A percentile compares a stretch with the other conserved stretches of the same genome.
Evolutionary conservation across 2,797 vertebrate species (phyloP).

Genomic region (Rhinophrynus dorsalis): DNA sequence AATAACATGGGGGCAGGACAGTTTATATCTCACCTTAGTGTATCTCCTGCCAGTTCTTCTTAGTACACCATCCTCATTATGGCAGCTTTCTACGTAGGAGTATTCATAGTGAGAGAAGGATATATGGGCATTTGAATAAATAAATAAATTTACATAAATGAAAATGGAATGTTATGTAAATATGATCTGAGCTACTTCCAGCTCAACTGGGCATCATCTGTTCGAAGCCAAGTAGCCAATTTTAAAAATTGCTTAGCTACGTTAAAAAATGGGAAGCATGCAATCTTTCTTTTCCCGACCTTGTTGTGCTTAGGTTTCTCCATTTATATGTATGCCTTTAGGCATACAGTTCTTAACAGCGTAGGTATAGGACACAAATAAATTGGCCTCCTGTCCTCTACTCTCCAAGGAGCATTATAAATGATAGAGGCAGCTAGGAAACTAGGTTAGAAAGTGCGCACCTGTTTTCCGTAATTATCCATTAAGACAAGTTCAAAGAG

Average conservation of each 20-base stretch:
- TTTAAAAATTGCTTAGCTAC: slow-evolving; percentile 22
- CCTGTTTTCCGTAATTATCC: slow-evolving; percentile 59
- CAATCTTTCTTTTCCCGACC: slow-evolving; percentile 13
- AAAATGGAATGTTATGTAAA: background rate
- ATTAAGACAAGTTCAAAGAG: slow-evolving; percentile 40
- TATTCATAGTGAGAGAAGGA: background rate
- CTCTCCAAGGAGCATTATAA: slow-evolving; percentile 60
- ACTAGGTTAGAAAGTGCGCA: slow-evolving; percentile 62
- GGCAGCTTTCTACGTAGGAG: too few species aligned
- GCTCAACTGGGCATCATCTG: slow-evolving; percentile 2
- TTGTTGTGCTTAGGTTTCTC: background rate
- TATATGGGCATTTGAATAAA: background rate
- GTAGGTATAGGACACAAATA: slow-evolving; percentile 58
- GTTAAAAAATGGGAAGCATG: slow-evolving; percentile 15
- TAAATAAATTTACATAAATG: background rate
- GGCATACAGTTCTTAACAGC: slow-evolving; percentile 50
- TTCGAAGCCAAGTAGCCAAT: slow-evolving; percentile 1
- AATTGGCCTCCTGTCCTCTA: slow-evolving; percentile 59
- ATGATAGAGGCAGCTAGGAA: slow-evolving; percentile 56
- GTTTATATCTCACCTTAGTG: too few species aligned
- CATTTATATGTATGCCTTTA: slow-evolving; percentile 46
- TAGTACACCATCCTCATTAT: too few species aligned
- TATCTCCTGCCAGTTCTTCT: too few species aligned
- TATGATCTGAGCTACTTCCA: background rate
- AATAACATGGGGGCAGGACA: too few species aligned